These are phyloP conservation scores for Caenorhabditis brenneri DNA, from an alignment of 1,140 invertebrate genomes.

Conservation along the genomic window DNA sequence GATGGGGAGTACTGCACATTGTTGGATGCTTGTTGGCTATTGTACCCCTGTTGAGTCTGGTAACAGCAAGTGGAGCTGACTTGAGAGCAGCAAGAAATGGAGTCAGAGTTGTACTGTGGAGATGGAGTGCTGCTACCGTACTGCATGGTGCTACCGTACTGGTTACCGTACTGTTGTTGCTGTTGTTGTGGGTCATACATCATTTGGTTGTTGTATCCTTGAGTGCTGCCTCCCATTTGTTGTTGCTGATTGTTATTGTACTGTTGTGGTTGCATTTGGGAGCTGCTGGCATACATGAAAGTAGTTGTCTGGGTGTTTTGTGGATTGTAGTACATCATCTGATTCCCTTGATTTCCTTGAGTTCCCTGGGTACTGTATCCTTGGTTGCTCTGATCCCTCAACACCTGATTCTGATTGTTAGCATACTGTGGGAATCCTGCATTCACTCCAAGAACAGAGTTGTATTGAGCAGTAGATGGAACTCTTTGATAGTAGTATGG, in stretches of 20 bases:
- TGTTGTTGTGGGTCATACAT: background rate
- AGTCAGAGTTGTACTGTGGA: background rate
- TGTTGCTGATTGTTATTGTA: background rate
- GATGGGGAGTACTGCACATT: conserved; percentile 17
- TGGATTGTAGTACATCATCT: conserved; percentile 13
- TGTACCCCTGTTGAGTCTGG: conserved; percentile 16
- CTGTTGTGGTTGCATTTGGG: background rate
- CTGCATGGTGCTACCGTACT: conserved; percentile 1
- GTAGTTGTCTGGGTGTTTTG: conserved; percentile 1
- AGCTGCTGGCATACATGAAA: conserved; percentile 19
- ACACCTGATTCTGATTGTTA: conserved; percentile 10
- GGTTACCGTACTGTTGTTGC: background rate
- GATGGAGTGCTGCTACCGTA: conserved; percentile 2
- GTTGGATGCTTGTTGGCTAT: background rate
- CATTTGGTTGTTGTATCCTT: background rate
- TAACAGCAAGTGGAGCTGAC: conserved; percentile 43
- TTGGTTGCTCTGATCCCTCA: conserved; percentile 15
- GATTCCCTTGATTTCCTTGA: background rate
- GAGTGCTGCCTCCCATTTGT: background rate
- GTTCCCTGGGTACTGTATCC: background rate
- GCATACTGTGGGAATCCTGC: conserved; percentile 8
- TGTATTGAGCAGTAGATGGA: conserved; percentile 39
- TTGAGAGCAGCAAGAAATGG: conserved; percentile 27
- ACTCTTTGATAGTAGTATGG: conserved; percentile 17
- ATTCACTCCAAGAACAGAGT: conserved; percentile 21